phyloP scores from a whole-genome alignment of 2,888 invertebrate genomes.

The Drosophila cognata region DNA sequence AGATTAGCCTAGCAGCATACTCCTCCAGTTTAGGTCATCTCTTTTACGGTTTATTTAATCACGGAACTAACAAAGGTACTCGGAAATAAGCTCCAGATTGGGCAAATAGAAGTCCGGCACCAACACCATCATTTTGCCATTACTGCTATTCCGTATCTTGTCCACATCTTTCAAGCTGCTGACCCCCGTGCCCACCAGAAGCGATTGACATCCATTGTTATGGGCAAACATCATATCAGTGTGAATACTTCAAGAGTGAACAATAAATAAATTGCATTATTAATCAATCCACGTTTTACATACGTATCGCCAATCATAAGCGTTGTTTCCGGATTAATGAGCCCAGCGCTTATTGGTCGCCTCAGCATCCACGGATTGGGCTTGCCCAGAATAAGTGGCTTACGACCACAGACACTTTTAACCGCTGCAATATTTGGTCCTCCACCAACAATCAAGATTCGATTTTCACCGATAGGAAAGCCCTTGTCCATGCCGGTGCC shows the following conservation, averaged over 20 bases:
- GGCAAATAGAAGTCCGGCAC: conserved; percentile 65
- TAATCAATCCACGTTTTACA: conserved; percentile 10
- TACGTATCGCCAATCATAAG: conserved; percentile 70
- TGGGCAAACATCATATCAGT: conserved; percentile 61
- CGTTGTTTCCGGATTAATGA: conserved; percentile 56
- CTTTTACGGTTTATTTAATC: neutral
- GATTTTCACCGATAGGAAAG: conserved; percentile 42
- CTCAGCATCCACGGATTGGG: conserved; percentile 63
- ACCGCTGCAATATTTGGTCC: conserved; percentile 61
- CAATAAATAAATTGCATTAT: neutral
- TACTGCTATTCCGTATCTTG: conserved; percentile 29
- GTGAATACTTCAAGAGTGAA: conserved; percentile 31
- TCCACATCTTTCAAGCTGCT: conserved; percentile 43
- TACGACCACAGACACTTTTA: conserved; percentile 37
- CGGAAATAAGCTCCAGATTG: conserved; percentile 31
- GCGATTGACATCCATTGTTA: conserved; percentile 63
- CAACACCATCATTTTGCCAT: conserved; percentile 23
- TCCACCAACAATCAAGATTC: conserved; percentile 49
- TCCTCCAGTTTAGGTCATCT: neutral
- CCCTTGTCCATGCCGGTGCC: conserved; percentile 54
- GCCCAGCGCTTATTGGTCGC: conserved; percentile 4
- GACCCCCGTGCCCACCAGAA: conserved; percentile 62
- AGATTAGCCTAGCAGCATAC: neutral
- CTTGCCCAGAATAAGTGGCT: conserved; percentile 64
- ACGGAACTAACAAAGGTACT: conserved; percentile 46